Evolutionary conservation across 1,140 invertebrate species (phyloP).

Genomic region (Polyergus mexicanus): DNA sequence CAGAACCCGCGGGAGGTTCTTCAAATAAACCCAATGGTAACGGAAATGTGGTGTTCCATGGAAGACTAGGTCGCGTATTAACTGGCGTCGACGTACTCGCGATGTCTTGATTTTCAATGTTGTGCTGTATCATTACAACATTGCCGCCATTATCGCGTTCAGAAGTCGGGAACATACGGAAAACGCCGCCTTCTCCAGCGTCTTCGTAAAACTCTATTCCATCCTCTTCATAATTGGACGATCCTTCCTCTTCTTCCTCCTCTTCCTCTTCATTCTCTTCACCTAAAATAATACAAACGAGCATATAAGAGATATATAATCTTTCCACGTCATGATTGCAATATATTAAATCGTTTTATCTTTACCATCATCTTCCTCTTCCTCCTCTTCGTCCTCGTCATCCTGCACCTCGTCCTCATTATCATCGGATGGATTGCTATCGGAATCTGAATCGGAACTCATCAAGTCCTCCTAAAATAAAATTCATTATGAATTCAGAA

Average conservation of each 20-base stretch:
- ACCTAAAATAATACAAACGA: slow-evolving; percentile 68
- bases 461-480: slow-evolving; percentile 87
- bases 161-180: slow-evolving; percentile 86
- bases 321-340: neutral
- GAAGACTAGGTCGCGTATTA: slow-evolving; percentile 85
- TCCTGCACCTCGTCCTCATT: slow-evolving; percentile 88
- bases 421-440: slow-evolving; percentile 85
- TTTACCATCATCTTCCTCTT: slow-evolving; percentile 87
- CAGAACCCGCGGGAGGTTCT: slow-evolving; percentile 83
- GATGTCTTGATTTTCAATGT: slow-evolving; percentile 82
- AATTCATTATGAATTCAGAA: slow-evolving; percentile 41
- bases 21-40: slow-evolving; percentile 88
- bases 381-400: slow-evolving; percentile 88
- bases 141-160: slow-evolving; percentile 88
- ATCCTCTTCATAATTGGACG: slow-evolving; percentile 87
- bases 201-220: slow-evolving; percentile 87
- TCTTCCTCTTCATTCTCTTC: slow-evolving; percentile 88
- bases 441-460: slow-evolving; percentile 88
- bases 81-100: slow-evolving; percentile 81
- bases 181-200: slow-evolving; percentile 84
- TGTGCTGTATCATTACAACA: slow-evolving; percentile 89
- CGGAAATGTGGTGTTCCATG: slow-evolving; percentile 87
- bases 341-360: slow-evolving; percentile 20
- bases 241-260: slow-evolving; percentile 90
- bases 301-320: slow-evolving; percentile 16